phyloP scores from a whole-genome alignment of 1,140 invertebrate species.

The Aradophagus sp. region DNA sequence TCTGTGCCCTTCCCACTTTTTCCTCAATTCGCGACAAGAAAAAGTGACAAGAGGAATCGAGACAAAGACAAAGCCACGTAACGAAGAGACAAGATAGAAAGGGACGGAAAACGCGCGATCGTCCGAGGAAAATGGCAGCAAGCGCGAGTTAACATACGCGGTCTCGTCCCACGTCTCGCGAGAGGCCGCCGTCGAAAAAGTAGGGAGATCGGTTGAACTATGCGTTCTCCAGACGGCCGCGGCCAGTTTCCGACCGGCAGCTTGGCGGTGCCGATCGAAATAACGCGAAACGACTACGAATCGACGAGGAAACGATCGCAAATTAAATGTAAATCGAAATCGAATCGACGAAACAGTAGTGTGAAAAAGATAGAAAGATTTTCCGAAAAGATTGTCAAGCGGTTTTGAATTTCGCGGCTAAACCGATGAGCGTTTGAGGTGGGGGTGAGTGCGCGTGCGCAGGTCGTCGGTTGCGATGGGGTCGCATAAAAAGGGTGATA shows the following conservation, averaged over 20 bases:
- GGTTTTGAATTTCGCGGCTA: no score
- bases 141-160: conserved; percentile 37
- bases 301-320: no score
- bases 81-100: not conserved
- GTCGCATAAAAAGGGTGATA: conserved; percentile 42
- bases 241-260: conserved; percentile 57
- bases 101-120: conserved; percentile 14
- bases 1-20: no score
- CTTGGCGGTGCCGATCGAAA: conserved; percentile 46
- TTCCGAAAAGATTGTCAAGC: not conserved
- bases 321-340: not conserved
- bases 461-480: conserved; percentile 23
- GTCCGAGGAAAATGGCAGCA: conserved; percentile 36
- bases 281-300: conserved; percentile 19
- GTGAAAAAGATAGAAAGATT: no score
- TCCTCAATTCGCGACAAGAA: no score
- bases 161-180: conserved; percentile 46
- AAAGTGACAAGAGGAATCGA: no score
- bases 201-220: conserved; percentile 63
- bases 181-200: conserved; percentile 57
- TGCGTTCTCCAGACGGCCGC: conserved; percentile 59
- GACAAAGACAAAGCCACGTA: no score
- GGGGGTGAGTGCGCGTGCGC: not conserved
- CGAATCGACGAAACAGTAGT: not conserved
- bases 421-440: not conserved